These are phyloP conservation scores for Ashinkailepas kermadecensis DNA, from an alignment of 2,888 invertebrate genomes.

Conservation along the genomic window DNA sequence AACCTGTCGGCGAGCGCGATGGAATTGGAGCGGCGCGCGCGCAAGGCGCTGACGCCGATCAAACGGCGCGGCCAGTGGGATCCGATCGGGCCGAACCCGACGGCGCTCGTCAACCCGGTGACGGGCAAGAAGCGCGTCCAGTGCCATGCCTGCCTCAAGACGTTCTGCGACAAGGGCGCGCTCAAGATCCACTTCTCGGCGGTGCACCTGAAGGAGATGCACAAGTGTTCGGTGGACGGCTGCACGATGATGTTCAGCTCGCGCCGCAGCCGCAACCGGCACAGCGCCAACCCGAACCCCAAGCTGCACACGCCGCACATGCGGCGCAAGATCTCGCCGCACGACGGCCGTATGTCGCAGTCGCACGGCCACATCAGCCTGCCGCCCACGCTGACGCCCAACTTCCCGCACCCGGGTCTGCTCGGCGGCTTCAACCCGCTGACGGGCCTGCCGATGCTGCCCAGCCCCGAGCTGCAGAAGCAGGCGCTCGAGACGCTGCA, in stretches of 20 bases:
- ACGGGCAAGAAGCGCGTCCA: conserved; percentile 95
- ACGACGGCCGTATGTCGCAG: conserved; percentile 83
- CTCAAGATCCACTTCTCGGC: conserved; percentile 98
- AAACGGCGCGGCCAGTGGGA: conserved; percentile 43
- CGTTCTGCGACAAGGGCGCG: conserved; percentile 99
- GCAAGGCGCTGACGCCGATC: conserved; percentile 37
- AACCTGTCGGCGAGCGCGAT: conserved; percentile 29
- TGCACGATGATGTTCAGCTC: conserved; percentile 99
- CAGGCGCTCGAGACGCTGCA: conserved; percentile 33
- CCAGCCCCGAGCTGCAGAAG: conserved; percentile 32
- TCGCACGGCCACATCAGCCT: conserved; percentile 54
- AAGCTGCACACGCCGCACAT: conserved; percentile 93
- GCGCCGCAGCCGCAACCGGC: conserved; percentile 85
- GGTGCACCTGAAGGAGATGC: conserved; percentile 98
- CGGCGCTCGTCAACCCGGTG: conserved; percentile 83
- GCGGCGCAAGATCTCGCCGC: conserved; percentile 85
- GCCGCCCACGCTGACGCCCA: conserved; percentile 56
- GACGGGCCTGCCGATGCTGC: conserved; percentile 56
- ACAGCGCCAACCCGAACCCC: conserved; percentile 97
- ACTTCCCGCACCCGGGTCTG: conserved; percentile 30
- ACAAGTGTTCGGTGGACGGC: conserved; percentile 96
- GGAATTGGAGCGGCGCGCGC: conserved; percentile 31
- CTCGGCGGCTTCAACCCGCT: conserved; percentile 34
- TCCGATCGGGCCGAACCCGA: conserved; percentile 50
- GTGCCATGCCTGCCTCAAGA: conserved; percentile 96